A percentile compares a stretch with the other conserved stretches of the same genome.
phyloP scores from a whole-genome alignment of 1,140 invertebrate genomes.

The Archivesica marissinica region DNA sequence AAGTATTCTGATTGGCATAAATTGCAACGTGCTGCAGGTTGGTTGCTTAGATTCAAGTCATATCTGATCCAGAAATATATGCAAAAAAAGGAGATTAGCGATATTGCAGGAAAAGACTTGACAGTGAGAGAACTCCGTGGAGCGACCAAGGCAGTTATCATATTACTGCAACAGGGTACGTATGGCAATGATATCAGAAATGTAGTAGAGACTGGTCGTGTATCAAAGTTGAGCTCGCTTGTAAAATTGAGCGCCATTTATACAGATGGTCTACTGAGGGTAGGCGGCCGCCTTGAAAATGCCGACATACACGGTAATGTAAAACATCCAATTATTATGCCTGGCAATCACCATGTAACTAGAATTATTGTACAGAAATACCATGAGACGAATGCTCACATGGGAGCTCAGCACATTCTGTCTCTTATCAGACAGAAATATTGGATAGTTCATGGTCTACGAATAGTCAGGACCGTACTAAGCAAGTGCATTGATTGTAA shows the following conservation, averaged over 20 bases:
- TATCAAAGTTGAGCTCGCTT: constrained; percentile 8
- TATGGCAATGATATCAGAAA: background rate
- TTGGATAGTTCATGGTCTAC: constrained; percentile 47
- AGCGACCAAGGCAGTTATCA: constrained; percentile 42
- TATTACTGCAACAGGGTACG: background rate
- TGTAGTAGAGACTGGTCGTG: background rate
- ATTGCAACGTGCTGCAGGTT: constrained; percentile 33
- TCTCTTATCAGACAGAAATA: constrained; percentile 18
- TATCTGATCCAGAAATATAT: background rate
- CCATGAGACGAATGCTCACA: constrained; percentile 31
- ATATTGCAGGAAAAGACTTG: background rate
- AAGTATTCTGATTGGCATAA: constrained; percentile 34
- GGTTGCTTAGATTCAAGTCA: constrained; percentile 11
- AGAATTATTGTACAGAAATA: background rate
- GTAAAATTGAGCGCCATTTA: constrained; percentile 40
- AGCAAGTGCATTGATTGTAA: constrained; percentile 27
- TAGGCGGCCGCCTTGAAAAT: constrained; percentile 46
- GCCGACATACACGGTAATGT: constrained; percentile 7
- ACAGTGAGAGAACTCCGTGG: constrained; percentile 20
- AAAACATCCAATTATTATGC: constrained; percentile 48
- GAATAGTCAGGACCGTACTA: background rate
- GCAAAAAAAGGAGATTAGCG: background rate
- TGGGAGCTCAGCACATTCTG: constrained; percentile 13
- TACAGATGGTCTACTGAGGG: constrained; percentile 22
- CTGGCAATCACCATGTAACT: background rate